A percentile compares a stretch with the other conserved stretches of the same genome.
Conservation (phyloP, 2,888 invertebrate genomes). For the Galeruca laticollis region DNA sequence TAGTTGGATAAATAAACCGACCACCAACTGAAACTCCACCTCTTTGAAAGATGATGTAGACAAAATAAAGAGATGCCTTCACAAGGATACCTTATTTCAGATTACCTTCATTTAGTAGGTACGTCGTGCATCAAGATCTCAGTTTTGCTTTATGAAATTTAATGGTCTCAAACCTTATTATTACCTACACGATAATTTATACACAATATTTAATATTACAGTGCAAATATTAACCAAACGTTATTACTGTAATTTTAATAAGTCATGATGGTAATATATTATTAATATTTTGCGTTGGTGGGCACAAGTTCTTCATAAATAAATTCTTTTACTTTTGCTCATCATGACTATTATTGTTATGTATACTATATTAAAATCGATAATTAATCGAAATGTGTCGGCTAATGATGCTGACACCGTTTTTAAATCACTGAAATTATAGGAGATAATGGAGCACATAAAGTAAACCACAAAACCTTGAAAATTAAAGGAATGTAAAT, state of each 20-base stretch:
- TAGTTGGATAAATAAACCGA: conserved; percentile 24
- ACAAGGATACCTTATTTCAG: conserved; percentile 52
- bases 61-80: conserved; percentile 45
- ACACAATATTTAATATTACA: conserved; percentile 60
- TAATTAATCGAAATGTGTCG: conserved; percentile 44
- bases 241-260: conserved; percentile 62
- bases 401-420: conserved; percentile 33
- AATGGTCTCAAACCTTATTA: conserved; percentile 64
- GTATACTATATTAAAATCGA: conserved; percentile 46
- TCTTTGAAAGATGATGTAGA: conserved; percentile 32
- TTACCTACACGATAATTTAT: conserved; percentile 63
- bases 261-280: conserved; percentile 56
- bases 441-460: background rate
- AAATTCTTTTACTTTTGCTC: conserved; percentile 37
- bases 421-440: conserved; percentile 26
- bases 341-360: conserved; percentile 49
- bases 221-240: conserved; percentile 59
- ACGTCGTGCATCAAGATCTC: conserved; percentile 65
- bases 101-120: conserved; percentile 61
- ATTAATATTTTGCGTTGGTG: conserved; percentile 53
- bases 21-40: conserved; percentile 24
- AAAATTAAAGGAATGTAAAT: no score
- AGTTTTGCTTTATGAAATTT: conserved; percentile 65
- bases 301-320: conserved; percentile 48
- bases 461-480: no score